phyloP scores from a whole-genome alignment of 2,797 vertebrate genomes.

The Propithecus perrieri region DNA sequence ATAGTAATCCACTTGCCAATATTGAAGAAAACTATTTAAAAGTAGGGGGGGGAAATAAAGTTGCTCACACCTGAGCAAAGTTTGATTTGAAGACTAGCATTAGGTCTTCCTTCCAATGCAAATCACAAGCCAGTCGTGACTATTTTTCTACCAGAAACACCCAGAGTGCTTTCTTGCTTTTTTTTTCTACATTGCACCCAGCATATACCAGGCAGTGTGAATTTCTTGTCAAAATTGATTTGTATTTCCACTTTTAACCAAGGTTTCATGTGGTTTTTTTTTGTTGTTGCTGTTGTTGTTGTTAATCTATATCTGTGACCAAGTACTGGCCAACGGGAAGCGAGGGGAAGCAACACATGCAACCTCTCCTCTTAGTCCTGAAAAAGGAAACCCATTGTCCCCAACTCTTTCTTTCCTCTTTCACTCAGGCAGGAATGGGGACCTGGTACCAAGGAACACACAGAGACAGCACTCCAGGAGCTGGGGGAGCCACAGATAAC shows the following conservation, averaged over 20 bases:
- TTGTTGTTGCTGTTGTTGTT: background rate
- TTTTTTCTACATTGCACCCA: background rate
- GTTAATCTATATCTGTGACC: background rate
- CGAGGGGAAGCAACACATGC: background rate
- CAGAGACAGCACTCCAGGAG: background rate
- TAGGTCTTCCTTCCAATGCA: background rate
- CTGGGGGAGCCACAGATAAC: background rate
- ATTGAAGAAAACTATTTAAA: constrained; percentile 17
- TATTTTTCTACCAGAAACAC: background rate
- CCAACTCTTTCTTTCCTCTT: background rate
- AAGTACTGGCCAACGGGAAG: background rate
- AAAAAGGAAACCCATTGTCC: background rate
- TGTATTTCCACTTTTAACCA: background rate
- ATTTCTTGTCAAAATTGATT: background rate
- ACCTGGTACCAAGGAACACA: background rate
- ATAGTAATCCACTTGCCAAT: constrained; percentile 31
- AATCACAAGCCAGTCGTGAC: background rate
- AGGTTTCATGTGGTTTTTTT: background rate
- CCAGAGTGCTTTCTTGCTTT: background rate
- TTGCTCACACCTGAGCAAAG: background rate
- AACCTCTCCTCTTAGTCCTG: background rate
- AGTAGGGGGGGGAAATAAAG: background rate
- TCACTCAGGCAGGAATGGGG: background rate
- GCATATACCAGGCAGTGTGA: background rate
- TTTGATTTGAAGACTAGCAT: background rate